Evolutionary conservation across 2,113 vertebrate genomes (phyloP).

Genomic region (Ellobius talpinus): DNA sequence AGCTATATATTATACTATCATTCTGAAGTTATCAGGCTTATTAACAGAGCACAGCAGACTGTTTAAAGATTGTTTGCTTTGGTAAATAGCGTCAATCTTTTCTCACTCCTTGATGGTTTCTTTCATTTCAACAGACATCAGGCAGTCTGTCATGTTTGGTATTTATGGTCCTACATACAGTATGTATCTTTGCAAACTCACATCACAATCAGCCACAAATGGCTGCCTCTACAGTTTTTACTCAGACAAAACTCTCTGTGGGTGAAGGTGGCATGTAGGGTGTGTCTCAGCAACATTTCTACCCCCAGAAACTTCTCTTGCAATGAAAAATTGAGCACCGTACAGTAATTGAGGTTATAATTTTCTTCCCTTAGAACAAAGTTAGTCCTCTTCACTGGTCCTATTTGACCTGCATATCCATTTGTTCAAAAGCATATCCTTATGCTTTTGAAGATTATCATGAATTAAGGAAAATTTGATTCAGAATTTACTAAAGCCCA

Average conservation of each 20-base stretch:
- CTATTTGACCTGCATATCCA: background rate
- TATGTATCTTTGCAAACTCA: background rate
- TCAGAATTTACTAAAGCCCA: background rate
- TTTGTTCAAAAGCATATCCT: too few relatives aligned
- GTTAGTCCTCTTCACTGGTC: background rate
- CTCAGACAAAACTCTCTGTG: background rate
- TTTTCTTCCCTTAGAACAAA: background rate
- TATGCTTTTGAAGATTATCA: background rate
- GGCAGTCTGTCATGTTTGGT: background rate
- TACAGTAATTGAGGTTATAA: too few relatives aligned
- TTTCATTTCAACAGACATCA: background rate
- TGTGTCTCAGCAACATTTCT: background rate
- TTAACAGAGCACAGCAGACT: background rate
- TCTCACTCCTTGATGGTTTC: background rate
- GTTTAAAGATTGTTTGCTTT: background rate
- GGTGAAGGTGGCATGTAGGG: background rate
- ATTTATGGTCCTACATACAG: background rate
- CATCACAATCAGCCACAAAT: background rate
- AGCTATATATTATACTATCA: background rate
- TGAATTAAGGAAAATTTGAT: background rate
- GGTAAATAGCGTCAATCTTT: background rate
- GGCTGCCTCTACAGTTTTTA: background rate
- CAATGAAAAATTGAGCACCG: background rate
- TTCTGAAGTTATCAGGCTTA: background rate
- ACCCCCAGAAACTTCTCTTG: background rate